Evolutionary conservation across 2,797 vertebrate genomes (phyloP).

Genomic region (Trematomus bernacchii): DNA sequence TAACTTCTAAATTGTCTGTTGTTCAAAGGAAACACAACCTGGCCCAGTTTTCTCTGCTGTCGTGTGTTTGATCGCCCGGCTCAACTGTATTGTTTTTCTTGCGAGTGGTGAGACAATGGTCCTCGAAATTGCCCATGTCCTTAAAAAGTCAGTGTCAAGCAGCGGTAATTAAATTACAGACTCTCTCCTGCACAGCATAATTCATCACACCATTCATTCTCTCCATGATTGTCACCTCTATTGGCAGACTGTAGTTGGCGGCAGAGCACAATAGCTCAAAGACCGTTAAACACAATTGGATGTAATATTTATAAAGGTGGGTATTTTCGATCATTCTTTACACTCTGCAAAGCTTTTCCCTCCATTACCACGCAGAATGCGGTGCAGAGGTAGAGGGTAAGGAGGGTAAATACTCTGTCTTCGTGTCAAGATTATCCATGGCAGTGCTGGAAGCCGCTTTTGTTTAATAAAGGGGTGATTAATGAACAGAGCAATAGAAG

Average conservation of each 20-base stretch:
- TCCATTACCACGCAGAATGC: constrained; percentile 62
- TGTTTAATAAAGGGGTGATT: constrained; percentile 83
- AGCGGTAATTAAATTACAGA: constrained; percentile 72
- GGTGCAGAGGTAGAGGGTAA: constrained; percentile 60
- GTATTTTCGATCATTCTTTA: constrained; percentile 65
- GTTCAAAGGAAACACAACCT: constrained; percentile 70
- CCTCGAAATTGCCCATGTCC: constrained; percentile 59
- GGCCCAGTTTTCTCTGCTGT: constrained; percentile 67
- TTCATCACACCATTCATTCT: constrained; percentile 61
- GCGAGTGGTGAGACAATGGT: constrained; percentile 66
- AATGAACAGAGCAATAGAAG: constrained; percentile 71
- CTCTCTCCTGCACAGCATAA: constrained; percentile 52
- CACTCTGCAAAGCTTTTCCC: constrained; percentile 37
- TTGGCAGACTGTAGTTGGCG: constrained; percentile 51
- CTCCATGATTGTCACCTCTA: constrained; percentile 38
- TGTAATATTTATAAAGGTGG: constrained; percentile 67
- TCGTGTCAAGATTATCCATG: constrained; percentile 79
- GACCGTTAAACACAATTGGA: constrained; percentile 55
- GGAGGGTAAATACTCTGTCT: constrained; percentile 78
- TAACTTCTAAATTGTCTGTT: constrained; percentile 74
- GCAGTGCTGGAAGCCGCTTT: constrained; percentile 73
- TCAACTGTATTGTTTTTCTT: constrained; percentile 53
- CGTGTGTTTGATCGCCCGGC: constrained; percentile 60
- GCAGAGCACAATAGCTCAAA: constrained; percentile 62
- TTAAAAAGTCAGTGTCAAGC: constrained; percentile 66